These are phyloP conservation scores for Mustela lutreola DNA, from an alignment of 2,113 vertebrate genomes.

Conservation along the genomic window DNA sequence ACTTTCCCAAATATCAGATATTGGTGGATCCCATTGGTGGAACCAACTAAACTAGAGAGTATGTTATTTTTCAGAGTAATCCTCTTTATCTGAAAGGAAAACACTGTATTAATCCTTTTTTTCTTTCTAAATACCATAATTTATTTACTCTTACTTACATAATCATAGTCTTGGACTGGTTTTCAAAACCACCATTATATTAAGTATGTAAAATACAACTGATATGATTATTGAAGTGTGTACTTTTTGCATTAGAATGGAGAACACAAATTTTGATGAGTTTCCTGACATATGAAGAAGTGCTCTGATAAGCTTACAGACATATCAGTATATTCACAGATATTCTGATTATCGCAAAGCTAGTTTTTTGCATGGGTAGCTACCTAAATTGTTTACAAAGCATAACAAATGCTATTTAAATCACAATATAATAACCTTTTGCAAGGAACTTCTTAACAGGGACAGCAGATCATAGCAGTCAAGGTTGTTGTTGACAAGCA, in stretches of 20 bases:
- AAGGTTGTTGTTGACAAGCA: neutral
- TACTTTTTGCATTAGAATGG: slow-evolving; percentile 37
- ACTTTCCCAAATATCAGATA: slow-evolving; percentile 40
- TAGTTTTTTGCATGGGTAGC: neutral
- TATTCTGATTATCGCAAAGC: slow-evolving; percentile 35
- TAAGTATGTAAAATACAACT: slow-evolving; percentile 29
- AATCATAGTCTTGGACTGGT: slow-evolving; percentile 7
- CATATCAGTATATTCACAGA: neutral
- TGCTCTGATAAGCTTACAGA: neutral
- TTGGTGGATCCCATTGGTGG: neutral
- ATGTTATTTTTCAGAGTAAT: slow-evolving; percentile 54
- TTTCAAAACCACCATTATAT: slow-evolving; percentile 57
- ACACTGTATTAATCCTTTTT: neutral
- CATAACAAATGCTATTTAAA: slow-evolving; percentile 28
- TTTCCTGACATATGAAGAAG: slow-evolving; percentile 26
- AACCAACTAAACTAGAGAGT: neutral
- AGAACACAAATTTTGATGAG: slow-evolving; percentile 11
- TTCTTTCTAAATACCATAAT: neutral
- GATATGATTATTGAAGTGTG: slow-evolving; percentile 7
- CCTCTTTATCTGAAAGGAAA: slow-evolving; percentile 49
- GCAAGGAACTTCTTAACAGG: slow-evolving; percentile 20
- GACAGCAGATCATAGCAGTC: neutral
- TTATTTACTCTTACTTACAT: slow-evolving; percentile 46
- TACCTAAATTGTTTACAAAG: slow-evolving; percentile 51
- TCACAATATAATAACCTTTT: slow-evolving; percentile 24